These are phyloP conservation scores for Crypturellus undulatus DNA, from an alignment of 2,113 vertebrate genomes.

Conservation along the genomic window DNA sequence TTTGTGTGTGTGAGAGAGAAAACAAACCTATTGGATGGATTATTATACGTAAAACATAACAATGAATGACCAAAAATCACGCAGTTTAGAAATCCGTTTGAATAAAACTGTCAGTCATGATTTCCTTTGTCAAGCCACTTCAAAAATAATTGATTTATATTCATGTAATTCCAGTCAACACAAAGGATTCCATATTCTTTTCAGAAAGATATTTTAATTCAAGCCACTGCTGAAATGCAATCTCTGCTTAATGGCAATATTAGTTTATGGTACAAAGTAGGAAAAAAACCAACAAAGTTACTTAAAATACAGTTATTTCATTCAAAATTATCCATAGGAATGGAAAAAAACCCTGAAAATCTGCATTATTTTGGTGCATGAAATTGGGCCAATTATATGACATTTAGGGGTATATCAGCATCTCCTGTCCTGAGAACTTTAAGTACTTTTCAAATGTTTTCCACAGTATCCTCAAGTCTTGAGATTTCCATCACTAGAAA, in stretches of 20 bases:
- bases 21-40: background rate
- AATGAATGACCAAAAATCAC: background rate
- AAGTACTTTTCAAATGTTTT: background rate
- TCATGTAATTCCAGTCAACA: background rate
- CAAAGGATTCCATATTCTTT: conserved; percentile 3
- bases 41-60: background rate
- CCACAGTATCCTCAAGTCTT: background rate
- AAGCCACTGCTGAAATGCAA: conserved; percentile 9
- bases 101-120: background rate
- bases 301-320: conserved; percentile 9
- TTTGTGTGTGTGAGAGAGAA: background rate
- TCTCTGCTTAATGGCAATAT: background rate
- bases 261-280: background rate
- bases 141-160: conserved; percentile 14
- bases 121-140: conserved; percentile 15
- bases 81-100: background rate
- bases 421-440: background rate
- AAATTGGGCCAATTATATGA: background rate
- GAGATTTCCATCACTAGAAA: background rate
- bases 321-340: conserved; percentile 6
- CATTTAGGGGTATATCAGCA: background rate
- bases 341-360: background rate
- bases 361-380: background rate
- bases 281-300: background rate
- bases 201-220: background rate